Evolutionary conservation across 2,113 vertebrate species (phyloP).

Genomic region (Accipiter virgatus): DNA sequence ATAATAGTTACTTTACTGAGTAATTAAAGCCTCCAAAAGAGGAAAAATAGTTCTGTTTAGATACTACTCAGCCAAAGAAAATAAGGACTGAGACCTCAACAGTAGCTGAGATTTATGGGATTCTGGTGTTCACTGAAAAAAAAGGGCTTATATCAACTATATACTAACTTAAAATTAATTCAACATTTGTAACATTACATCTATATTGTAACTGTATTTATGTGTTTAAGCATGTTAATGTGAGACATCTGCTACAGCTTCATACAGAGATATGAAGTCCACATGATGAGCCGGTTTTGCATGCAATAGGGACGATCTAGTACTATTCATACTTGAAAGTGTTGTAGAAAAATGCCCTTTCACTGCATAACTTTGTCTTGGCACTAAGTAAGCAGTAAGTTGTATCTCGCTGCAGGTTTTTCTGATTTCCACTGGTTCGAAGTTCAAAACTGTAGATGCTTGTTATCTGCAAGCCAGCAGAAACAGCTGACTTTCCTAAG

Average conservation of each 20-base stretch:
- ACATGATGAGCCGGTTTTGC: background rate
- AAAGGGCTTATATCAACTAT: background rate
- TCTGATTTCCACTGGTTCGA: background rate
- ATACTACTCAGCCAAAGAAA: background rate
- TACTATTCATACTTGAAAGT: background rate
- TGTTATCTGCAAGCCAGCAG: background rate
- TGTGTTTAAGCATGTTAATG: slow-evolving; percentile 15
- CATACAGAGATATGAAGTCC: background rate
- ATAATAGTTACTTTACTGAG: slow-evolving; percentile 37
- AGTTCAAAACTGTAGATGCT: background rate
- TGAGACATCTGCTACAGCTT: slow-evolving; percentile 31
- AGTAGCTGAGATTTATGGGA: slow-evolving; percentile 7
- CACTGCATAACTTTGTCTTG: background rate
- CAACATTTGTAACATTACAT: background rate
- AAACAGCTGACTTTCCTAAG: background rate
- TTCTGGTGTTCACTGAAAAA: background rate
- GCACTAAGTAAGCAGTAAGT: background rate
- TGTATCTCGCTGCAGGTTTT: background rate
- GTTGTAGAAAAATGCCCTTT: background rate
- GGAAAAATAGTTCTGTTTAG: slow-evolving; percentile 18
- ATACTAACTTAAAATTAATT: slow-evolving; percentile 25
- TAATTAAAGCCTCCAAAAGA: slow-evolving; percentile 3
- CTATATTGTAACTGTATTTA: background rate
- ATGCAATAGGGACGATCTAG: background rate
- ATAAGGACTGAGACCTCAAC: background rate